Evolutionary conservation across 2,888 invertebrate genomes (phyloP), one percentile per base, ranked within the genome.

Genomic region (Cheilosia vernalis): DNA sequence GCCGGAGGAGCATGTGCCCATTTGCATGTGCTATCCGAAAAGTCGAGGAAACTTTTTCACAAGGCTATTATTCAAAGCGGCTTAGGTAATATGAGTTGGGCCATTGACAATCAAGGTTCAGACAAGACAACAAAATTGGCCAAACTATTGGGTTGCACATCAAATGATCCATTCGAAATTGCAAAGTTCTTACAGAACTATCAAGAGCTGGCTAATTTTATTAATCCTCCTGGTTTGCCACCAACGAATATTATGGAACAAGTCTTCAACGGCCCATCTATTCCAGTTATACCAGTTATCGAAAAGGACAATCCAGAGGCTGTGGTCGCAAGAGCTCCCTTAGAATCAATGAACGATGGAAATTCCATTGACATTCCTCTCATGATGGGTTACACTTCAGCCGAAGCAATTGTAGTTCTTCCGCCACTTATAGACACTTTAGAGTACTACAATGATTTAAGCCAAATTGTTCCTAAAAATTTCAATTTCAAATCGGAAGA

Each of bases 311-410:
- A 53, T 51, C n/a, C 40, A 7, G 66, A 73, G 17, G 78, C 87
- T 24, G 87, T 89, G 15, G 55, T 88, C 2, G 73, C 87, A 0
- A 76, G 76, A 74, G 13, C 56, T 88, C 88, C 94, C 89, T 67
- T 94, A 88, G 78, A 93, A 40, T 91, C 93, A 1, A 74, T 93
- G 1, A 90, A 89, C 87, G 88, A 87, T 70, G 91, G 91, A 21
- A 88, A 87, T 40, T 92, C 92, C 27, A 90, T 93, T 40, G 91
- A 93, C 1, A 92, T 93, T 0, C 93, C 94, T 1, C 89, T 92
- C 0, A 91, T 93, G 7, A 89, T 93, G 40, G 93, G 94, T 6
- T 87, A 93, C 0, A 93, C 92, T 49, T 93, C 93, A 0, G 92
- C 93, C 0, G 94, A 94, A 90, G 93, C 93, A 0, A 77, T 93